phyloP scores from a whole-genome alignment of 2,797 vertebrate species.

The Choloepus didactylus region DNA sequence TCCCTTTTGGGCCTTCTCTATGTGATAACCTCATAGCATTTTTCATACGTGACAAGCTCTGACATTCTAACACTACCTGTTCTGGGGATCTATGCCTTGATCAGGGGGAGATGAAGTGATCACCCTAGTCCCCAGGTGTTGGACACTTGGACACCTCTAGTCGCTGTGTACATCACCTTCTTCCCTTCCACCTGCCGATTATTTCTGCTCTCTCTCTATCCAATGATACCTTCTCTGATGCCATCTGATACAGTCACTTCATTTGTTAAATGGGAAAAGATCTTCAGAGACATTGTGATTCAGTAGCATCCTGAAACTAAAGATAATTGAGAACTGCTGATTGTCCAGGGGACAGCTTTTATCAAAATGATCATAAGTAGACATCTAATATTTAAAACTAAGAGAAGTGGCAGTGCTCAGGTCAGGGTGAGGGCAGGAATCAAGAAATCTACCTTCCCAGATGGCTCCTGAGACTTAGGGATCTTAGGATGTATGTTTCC shows the following conservation, averaged over 20 bases:
- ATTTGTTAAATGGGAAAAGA: neutral
- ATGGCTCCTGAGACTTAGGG: neutral
- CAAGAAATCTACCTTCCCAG: neutral
- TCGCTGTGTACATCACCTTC: rapidly evolving
- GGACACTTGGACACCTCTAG: neutral
- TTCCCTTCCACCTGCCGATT: neutral
- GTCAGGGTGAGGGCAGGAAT: neutral
- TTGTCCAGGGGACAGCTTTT: neutral
- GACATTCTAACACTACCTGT: neutral
- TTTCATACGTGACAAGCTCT: neutral
- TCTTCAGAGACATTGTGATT: neutral
- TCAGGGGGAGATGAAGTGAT: neutral
- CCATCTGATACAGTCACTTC: neutral
- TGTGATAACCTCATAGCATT: neutral
- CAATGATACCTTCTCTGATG: neutral
- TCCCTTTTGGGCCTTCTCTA: neutral
- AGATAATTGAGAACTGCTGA: neutral
- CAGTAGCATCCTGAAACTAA: neutral
- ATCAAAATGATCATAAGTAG: neutral
- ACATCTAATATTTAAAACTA: neutral
- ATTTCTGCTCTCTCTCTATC: neutral
- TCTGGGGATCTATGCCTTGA: too few species aligned
- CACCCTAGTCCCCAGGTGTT: too few species aligned
- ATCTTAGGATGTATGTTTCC: neutral
- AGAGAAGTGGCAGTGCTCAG: neutral